Evolutionary conservation across 2,113 vertebrate genomes (phyloP).

Genomic region (Menidia beryllina): DNA sequence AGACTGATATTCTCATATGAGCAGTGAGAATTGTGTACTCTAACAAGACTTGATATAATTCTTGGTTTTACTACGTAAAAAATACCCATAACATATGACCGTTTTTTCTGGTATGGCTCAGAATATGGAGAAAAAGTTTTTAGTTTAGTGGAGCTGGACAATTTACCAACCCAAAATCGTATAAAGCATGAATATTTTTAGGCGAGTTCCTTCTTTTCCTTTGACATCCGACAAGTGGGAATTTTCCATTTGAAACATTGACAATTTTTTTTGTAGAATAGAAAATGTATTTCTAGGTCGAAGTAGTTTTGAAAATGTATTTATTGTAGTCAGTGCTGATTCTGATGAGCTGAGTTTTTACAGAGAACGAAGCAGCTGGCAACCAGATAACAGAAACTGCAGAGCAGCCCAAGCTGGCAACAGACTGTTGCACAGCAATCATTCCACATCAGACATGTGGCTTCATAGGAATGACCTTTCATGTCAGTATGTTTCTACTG

Average conservation of each 20-base stretch:
- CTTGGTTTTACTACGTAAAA: too few species aligned
- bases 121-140: neutral
- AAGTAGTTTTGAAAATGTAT: neutral
- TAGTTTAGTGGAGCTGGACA: neutral
- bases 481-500: neutral
- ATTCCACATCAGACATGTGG: neutral
- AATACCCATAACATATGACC: too few species aligned
- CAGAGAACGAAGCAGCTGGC: neutral
- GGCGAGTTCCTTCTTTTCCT: too few species aligned
- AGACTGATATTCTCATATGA: too few species aligned
- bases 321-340: neutral
- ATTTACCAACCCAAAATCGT: too few species aligned
- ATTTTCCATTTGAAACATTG: neutral
- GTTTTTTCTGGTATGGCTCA: too few species aligned
- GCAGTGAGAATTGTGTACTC: too few species aligned
- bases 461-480: neutral
- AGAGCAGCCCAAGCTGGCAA: neutral
- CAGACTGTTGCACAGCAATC: neutral
- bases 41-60: too few species aligned
- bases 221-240: too few species aligned
- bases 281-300: too few species aligned
- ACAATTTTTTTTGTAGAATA: neutral
- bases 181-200: too few species aligned
- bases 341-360: slow-evolving; percentile 8
- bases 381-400: neutral